Conservation (phyloP, 1,140 invertebrate genomes). For the Augochlora pura region DNA sequence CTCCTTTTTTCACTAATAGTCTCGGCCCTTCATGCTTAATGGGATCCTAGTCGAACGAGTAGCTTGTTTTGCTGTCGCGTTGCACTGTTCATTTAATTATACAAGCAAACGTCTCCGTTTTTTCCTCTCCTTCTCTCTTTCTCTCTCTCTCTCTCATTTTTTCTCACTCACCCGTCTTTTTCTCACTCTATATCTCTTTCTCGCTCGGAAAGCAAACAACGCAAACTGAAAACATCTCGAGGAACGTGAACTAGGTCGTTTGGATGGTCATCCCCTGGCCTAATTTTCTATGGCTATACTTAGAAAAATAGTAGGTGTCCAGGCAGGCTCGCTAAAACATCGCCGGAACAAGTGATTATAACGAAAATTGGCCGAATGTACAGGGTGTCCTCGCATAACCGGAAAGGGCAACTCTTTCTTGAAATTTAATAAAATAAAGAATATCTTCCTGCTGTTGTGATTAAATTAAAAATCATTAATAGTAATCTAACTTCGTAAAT, state of each 20-base stretch:
- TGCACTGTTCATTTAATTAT: constrained; percentile 50
- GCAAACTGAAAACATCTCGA: not conserved
- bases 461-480: too few relatives aligned
- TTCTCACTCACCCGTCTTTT: too few relatives aligned
- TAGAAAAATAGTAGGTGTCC: not conserved
- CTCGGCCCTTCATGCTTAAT: constrained; percentile 5
- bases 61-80: constrained; percentile 27
- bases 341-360: too few relatives aligned
- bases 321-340: not conserved
- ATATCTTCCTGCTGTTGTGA: too few relatives aligned
- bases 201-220: not conserved
- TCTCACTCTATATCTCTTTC: too few relatives aligned
- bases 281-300: not conserved
- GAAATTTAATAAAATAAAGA: too few relatives aligned
- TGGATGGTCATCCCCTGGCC: not conserved
- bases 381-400: too few relatives aligned
- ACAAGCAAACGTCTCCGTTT: not conserved
- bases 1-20: not conserved
- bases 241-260: not conserved
- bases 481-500: too few relatives aligned
- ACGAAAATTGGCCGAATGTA: too few relatives aligned
- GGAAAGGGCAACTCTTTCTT: too few relatives aligned
- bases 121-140: too few relatives aligned
- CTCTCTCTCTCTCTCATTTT: too few relatives aligned
- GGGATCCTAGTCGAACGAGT: constrained; percentile 42